Percentiles rank a stretch among this genome's conserved stretches.
Evolutionary conservation across 1,140 invertebrate species (phyloP).

Genomic region (Trichonephila clavipes): DNA sequence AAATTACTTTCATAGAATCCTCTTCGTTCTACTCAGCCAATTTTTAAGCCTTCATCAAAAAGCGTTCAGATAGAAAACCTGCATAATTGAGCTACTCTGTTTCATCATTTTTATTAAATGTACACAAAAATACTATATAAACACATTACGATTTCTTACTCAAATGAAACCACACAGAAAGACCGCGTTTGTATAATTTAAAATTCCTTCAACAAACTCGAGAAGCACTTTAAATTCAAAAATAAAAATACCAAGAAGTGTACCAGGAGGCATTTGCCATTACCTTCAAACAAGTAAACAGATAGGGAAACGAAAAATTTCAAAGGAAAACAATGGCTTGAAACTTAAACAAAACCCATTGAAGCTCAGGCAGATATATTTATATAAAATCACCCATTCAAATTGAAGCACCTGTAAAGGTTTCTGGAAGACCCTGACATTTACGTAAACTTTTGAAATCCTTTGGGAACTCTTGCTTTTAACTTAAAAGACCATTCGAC

Average conservation of each 20-base stretch:
- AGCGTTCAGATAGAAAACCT: too few relatives aligned
- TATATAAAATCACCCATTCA: constrained; percentile 1
- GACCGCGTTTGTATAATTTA: background rate
- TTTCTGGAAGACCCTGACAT: background rate
- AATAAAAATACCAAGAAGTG: background rate
- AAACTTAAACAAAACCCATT: constrained; percentile 58
- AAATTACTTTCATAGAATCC: too few relatives aligned
- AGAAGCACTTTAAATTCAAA: background rate
- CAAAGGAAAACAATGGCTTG: constrained; percentile 43
- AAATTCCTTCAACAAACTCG: background rate
- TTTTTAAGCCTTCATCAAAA: too few relatives aligned
- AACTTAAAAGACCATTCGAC: constrained; percentile 50
- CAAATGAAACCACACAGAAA: background rate
- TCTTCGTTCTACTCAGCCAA: too few relatives aligned
- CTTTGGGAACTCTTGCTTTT: constrained; percentile 32
- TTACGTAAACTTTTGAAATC: constrained; percentile 21
- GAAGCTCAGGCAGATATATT: background rate
- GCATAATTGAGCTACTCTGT: too few relatives aligned
- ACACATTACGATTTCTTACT: background rate
- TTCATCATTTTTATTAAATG: too few relatives aligned
- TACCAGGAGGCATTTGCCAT: background rate
- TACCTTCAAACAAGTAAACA: constrained; percentile 1
- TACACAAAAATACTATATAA: background rate
- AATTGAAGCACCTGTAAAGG: constrained; percentile 30
- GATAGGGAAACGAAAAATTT: background rate